These are phyloP conservation scores for Mesitornis unicolor DNA, from an alignment of 2,113 vertebrate genomes.

Conservation along the genomic window DNA sequence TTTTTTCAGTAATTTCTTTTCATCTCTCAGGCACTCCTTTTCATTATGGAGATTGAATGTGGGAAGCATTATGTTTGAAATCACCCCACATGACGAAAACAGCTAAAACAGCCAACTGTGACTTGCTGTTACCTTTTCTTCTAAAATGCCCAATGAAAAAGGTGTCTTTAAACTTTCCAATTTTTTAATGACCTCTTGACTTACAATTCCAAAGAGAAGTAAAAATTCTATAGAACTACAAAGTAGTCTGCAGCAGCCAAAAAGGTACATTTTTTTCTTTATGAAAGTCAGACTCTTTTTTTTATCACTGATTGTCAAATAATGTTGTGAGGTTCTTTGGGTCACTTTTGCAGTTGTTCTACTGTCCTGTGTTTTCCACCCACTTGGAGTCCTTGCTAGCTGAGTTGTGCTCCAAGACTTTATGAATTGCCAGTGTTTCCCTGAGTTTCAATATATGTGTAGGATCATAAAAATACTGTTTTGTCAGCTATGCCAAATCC, in stretches of 20 bases:
- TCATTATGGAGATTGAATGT: not conserved
- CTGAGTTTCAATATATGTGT: not conserved
- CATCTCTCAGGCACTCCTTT: not conserved
- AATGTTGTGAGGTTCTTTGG: not conserved
- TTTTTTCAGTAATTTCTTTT: not conserved
- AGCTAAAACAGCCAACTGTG: not conserved
- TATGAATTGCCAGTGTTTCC: not conserved
- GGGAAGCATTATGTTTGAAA: not conserved
- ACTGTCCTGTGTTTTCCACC: not conserved
- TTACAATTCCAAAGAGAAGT: not conserved
- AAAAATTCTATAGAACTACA: not conserved
- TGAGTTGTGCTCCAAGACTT: not conserved
- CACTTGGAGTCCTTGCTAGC: not conserved
- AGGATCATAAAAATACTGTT: not conserved
- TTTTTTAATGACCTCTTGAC: not conserved
- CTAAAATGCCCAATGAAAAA: not conserved
- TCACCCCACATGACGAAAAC: not conserved
- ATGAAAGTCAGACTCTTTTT: not conserved
- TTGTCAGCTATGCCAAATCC: not conserved
- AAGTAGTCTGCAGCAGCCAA: not conserved
- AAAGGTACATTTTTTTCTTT: not conserved
- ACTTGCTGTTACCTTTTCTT: not conserved
- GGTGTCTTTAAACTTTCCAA: not conserved
- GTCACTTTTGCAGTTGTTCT: not conserved
- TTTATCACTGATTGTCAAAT: not conserved